Percentiles rank a stretch among this genome's conserved stretches.
These are phyloP conservation scores for Platycheirus albimanus DNA, from an alignment of 2,888 invertebrate genomes.

Conservation along the genomic window DNA sequence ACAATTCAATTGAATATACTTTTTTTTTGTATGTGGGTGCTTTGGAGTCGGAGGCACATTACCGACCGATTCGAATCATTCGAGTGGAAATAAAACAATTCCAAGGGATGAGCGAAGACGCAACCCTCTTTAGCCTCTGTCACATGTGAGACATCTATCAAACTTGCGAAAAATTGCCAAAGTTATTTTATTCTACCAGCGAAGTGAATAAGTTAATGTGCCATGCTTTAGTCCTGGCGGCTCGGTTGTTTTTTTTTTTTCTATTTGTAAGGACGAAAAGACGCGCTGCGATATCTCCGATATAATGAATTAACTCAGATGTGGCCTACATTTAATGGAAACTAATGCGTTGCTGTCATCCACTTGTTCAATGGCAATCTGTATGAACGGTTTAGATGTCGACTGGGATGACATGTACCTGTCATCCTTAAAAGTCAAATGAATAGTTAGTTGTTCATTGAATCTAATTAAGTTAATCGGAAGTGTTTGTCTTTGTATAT, in stretches of 20 bases:
- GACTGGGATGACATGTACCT: conserved; percentile 61
- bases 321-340: conserved; percentile 74
- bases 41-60: conserved; percentile 11
- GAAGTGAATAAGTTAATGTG: conserved; percentile 73
- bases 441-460: conserved; percentile 69
- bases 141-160: conserved; percentile 74
- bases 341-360: conserved; percentile 74
- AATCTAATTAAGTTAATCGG: conserved; percentile 73
- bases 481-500: conserved; percentile 40
- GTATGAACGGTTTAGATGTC: conserved; percentile 20
- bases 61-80: conserved; percentile 48
- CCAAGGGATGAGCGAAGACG: conserved; percentile 25
- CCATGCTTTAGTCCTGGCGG: conserved; percentile 44
- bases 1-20: conserved; percentile 55
- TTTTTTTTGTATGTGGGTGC: conserved; percentile 10
- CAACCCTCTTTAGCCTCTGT: conserved; percentile 67
- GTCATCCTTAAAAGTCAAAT: conserved; percentile 63
- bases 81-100: conserved; percentile 73
- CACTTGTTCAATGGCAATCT: conserved; percentile 63
- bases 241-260: background rate
- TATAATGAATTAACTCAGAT: conserved; percentile 72
- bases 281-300: conserved; percentile 47
- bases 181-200: conserved; percentile 65
- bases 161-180: conserved; percentile 74
- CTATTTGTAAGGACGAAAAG: background rate